Base-by-base conservation (phyloP, 2,888 invertebrate species). In the Oligia strigilis region DNA sequence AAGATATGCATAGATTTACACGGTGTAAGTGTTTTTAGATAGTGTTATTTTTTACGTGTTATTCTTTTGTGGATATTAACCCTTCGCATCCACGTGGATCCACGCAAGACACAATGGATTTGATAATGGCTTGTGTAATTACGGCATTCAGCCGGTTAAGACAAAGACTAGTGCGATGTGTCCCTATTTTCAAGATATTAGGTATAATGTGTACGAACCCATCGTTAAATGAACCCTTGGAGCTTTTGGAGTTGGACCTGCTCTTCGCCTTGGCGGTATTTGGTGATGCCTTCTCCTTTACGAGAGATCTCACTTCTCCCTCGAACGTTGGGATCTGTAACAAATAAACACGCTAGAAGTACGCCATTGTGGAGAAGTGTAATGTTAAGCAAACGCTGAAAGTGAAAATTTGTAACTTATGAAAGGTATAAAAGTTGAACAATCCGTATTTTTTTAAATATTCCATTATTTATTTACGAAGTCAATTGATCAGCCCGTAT, bases 261-360 rank as follows among this genome's bases (percentile, higher is more conserved):
- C 93, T 92, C 77, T 93, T 95, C 36, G 91, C 87, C 81, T 94
- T 95, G 6, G 82, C 72, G 8, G 85, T 72, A 40, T 88, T 85
- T 0, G 94, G 93, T 0, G 94, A 92, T 1, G 91, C 81, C 78
- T 94, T 94, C 0, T 93, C 93, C 75, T 94, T 94, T 0, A 90
- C 55, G 0, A 89, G 85, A 3, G 89, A 70, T 29, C 87, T 88
- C 8, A 96, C 83, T 86, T 95, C 95, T 2, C 96, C 96, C 17
- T 95, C 95, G 72, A 95, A 96, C 6, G 94, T 85, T 9, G 96
- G 96, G 82, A 97, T 96, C 96, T 96, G 82, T 14, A 91, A 90
- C 0, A 77, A 71, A 29, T 14, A 13, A 40, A 58, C 9, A 66
- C 5, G 13, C 72, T 36, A 43, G 4, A 36, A 43, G 23, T 52